Base-by-base conservation (phyloP, 2,888 invertebrate species). In the Schizaphis graminum region DNA sequence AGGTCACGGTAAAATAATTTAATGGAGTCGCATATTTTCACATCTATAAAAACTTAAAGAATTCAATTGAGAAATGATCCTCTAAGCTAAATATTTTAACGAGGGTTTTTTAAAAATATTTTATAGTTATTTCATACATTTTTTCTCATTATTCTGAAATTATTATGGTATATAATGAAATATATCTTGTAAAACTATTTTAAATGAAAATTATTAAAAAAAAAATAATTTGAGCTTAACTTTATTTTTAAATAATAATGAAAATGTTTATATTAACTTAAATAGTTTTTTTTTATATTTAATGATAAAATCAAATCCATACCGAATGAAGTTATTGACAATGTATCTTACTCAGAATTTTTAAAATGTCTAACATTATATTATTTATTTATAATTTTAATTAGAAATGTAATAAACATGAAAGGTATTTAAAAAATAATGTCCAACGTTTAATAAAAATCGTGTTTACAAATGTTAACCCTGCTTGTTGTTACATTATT, bases 21-120 rank as follows among this genome's bases (percentile, higher is more conserved):
- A 85, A 44, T 28, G 44, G 85, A 85, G 44, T 85, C 85, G 2
- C 85, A 85, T 85, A 85, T 85, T 85, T 85, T 85, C 85, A 47
- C 85, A 85, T 85, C 5, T 85, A 85, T 85, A 85, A 85, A 85
- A 44, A 28, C 44, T 85, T 85, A 44, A 85, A 85, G 44, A 44
- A n/a, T 88, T 88, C 53, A 35, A 87, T 49, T 49, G 87, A 87
- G 21, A 53, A n/a, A 47, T 53, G 87, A 87, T 49, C 87, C 87
- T 87, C 53, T 53, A 35, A 28, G 87, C 24, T 88, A 53, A 88
- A 53, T 53, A 88, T 21, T n/a, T 53, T 88, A 28, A 87, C n/a
- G 87, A 87, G 77, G 28, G 35, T 21, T 35, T 77, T 77, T 77
- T 35, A 21, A 53, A 35, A 35, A 35, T 77, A 77, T 35, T 77